Percentiles rank a stretch among this genome's conserved stretches.
Conservation (phyloP, 2,888 invertebrate species). For the Thera britannica region DNA sequence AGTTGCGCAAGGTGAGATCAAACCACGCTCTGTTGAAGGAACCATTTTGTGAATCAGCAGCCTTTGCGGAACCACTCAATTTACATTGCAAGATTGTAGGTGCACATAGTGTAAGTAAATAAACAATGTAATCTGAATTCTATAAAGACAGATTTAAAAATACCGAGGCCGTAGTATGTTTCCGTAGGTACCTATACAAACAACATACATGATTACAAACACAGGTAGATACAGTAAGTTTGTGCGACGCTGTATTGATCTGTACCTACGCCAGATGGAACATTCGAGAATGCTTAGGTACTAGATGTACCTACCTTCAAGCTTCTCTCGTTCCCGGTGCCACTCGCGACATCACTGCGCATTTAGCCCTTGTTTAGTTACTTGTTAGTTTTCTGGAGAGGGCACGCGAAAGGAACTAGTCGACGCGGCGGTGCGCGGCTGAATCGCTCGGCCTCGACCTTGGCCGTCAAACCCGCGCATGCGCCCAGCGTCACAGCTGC, state of each 20-base stretch:
- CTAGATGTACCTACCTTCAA: conserved; percentile 20
- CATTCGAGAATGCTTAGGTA: conserved; percentile 12
- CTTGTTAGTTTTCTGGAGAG: conserved; percentile 59
- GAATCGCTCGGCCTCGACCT: conserved; percentile 83
- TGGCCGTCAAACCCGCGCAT: conserved; percentile 84
- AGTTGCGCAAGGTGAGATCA: conserved; percentile 63
- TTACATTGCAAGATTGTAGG: conserved; percentile 17
- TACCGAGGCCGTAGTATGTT: background rate
- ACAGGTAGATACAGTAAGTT: conserved; percentile 35
- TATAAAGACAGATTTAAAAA: background rate
- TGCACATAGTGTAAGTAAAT: conserved; percentile 18
- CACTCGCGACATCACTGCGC: conserved; percentile 75
- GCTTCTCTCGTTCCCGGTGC: conserved; percentile 38
- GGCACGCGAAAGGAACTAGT: conserved; percentile 71
- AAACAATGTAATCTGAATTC: conserved; percentile 30
- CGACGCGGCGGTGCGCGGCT: conserved; percentile 81
- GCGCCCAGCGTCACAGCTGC: conserved; percentile 71
- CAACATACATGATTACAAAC: conserved; percentile 60
- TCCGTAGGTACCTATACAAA: background rate
- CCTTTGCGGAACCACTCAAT: conserved; percentile 36
- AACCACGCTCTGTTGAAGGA: conserved; percentile 55
- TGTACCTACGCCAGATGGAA: conserved; percentile 25
- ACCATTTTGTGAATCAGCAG: conserved; percentile 47
- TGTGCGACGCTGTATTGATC: conserved; percentile 55
- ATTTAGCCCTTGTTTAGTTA: conserved; percentile 62